phyloP scores from a whole-genome alignment of 2,888 invertebrate genomes.

The Hybos culiciformis region DNA sequence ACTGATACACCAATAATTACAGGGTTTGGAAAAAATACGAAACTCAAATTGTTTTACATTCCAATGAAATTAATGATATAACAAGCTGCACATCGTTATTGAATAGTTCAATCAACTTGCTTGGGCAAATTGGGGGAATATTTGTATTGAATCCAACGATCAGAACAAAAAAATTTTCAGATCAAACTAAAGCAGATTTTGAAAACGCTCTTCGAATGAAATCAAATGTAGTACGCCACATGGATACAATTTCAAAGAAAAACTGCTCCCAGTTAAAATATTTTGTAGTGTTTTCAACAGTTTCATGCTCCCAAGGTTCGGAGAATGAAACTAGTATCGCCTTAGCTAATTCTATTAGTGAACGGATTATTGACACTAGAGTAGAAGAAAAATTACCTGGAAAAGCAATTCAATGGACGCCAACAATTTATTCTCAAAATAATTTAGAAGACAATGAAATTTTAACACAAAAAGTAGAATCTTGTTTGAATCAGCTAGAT shows the following conservation, averaged over 20 bases:
- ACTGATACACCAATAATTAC: too few species aligned
- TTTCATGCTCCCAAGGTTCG: constrained; percentile 42
- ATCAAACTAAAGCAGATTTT: too few species aligned
- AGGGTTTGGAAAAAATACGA: too few species aligned
- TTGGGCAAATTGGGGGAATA: too few species aligned
- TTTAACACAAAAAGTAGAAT: background rate
- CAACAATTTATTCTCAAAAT: background rate
- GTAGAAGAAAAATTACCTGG: constrained; percentile 56
- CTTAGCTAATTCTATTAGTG: constrained; percentile 80
- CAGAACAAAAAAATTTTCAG: too few species aligned
- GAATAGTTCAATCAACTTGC: too few species aligned
- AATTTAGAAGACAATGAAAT: background rate
- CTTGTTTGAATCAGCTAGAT: background rate
- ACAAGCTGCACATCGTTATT: too few species aligned
- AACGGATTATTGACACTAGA: constrained; percentile 68
- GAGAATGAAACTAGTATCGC: constrained; percentile 89
- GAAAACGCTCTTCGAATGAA: too few species aligned
- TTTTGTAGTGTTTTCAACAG: constrained; percentile 86
- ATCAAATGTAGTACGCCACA: constrained; percentile 51
- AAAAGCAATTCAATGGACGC: constrained; percentile 83
- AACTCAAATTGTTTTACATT: too few species aligned
- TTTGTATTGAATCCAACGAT: too few species aligned
- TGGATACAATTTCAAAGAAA: constrained; percentile 53
- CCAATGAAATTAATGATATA: too few species aligned
- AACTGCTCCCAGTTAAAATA: constrained; percentile 45